phyloP scores from a whole-genome alignment of 1,140 invertebrate species.

The Scaptomyza pallida region DNA sequence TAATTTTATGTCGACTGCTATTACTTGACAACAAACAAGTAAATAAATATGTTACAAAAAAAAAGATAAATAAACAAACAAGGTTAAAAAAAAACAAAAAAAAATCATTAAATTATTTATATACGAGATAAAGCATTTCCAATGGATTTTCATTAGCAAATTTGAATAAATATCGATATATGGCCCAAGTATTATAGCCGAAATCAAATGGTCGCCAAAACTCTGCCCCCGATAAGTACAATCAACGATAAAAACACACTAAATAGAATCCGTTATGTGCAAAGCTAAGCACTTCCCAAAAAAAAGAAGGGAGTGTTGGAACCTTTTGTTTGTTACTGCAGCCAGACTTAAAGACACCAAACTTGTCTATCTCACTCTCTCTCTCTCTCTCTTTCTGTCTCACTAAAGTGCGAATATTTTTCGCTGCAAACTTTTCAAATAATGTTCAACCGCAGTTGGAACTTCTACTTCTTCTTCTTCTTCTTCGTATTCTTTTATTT shows the following conservation, averaged over 20 bases:
- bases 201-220: not conserved
- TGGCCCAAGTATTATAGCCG: not conserved
- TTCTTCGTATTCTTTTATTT: too few relatives aligned
- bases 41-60: too few relatives aligned
- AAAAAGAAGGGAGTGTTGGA: not conserved
- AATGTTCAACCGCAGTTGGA: conserved; percentile 57
- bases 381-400: too few relatives aligned
- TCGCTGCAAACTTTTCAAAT: conserved; percentile 72
- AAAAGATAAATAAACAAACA: too few relatives aligned
- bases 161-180: too few relatives aligned
- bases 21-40: too few relatives aligned
- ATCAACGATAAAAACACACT: not conserved
- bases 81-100: too few relatives aligned
- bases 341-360: not conserved
- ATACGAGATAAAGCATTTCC: too few relatives aligned
- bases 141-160: too few relatives aligned
- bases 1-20: too few relatives aligned
- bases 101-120: too few relatives aligned
- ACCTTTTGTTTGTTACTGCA: not conserved
- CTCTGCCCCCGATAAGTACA: not conserved
- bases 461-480: not conserved
- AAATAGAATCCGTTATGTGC: conserved; percentile 24
- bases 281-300: not conserved
- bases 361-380: not conserved
- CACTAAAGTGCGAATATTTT: conserved; percentile 49